A percentile compares a stretch with the other conserved stretches of the same genome.
These are phyloP conservation scores for Allobates femoralis DNA, from an alignment of 2,797 vertebrate genomes.

Conservation along the genomic window DNA sequence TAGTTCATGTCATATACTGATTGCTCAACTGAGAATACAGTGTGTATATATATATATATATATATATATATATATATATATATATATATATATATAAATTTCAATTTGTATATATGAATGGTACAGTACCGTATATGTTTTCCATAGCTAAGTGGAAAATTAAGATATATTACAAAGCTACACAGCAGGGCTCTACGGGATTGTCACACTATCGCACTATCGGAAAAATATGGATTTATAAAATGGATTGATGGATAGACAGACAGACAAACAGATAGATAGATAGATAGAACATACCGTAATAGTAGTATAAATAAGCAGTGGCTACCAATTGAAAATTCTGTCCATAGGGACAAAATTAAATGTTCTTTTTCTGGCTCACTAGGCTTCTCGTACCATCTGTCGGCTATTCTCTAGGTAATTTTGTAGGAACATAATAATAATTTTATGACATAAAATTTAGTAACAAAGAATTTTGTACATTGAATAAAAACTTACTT, in stretches of 20 bases:
- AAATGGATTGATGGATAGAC: not conserved
- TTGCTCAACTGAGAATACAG: not conserved
- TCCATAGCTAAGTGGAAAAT: not conserved
- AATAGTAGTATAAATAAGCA: not conserved
- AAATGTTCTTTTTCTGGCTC: constrained; percentile 25
- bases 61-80: too few relatives aligned
- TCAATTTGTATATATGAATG: too few relatives aligned
- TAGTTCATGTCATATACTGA: not conserved
- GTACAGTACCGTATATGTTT: not conserved
- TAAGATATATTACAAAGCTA: not conserved
- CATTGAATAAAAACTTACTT: not conserved
- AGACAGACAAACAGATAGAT: not conserved
- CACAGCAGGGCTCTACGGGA: not conserved
- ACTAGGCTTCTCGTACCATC: constrained; percentile 37
- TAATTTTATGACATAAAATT: constrained; percentile 1
- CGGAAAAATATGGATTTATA: not conserved
- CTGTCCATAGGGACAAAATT: not conserved
- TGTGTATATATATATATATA: too few relatives aligned
- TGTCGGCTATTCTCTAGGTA: constrained; percentile 33
- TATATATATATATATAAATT: too few relatives aligned
- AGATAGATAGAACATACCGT: not conserved
- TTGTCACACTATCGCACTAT: not conserved
- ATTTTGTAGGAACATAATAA: not conserved
- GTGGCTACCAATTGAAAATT: not conserved
- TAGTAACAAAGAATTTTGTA: not conserved